A percentile compares a stretch with the other conserved stretches of the same genome.
Conservation (phyloP, 2,888 invertebrate genomes). For the Caenorhabditis sp. region DNA sequence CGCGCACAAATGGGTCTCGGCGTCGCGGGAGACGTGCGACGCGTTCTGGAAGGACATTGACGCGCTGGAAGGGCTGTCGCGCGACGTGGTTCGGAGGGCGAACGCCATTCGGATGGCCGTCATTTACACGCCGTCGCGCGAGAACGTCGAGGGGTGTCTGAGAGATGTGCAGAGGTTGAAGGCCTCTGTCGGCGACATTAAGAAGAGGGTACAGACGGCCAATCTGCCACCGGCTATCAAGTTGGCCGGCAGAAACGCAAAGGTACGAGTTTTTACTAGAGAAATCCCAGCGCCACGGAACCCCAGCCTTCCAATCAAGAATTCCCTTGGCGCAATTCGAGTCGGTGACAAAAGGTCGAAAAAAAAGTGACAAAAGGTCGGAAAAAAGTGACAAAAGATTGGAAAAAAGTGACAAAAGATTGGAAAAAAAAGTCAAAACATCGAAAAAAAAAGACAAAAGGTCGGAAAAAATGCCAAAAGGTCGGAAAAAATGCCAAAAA, state of each 20-base stretch:
- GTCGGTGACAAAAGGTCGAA: no score
- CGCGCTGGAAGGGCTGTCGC: constrained; percentile 76
- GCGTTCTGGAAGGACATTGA: constrained; percentile 77
- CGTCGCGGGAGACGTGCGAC: constrained; percentile 53
- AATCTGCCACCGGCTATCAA: constrained; percentile 57
- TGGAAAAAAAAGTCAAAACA: no score
- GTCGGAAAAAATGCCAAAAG: no score
- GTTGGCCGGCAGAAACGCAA: constrained; percentile 53
- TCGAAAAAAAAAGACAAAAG: no score
- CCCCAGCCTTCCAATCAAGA: not conserved
- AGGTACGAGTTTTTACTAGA: constrained; percentile 21
- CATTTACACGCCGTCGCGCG: constrained; percentile 75
- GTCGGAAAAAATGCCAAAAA: no score
- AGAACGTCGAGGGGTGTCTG: constrained; percentile 32
- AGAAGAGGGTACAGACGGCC: constrained; percentile 57
- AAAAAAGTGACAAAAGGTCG: no score
- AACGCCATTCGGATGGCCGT: constrained; percentile 77
- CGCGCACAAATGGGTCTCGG: constrained; percentile 41
- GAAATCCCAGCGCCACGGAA: not conserved
- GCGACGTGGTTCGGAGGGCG: constrained; percentile 65
- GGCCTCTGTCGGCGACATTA: constrained; percentile 29
- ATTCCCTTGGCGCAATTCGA: no score
- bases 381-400: no score
- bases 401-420: no score
- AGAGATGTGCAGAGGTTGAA: constrained; percentile 33